Evolutionary conservation across 2,888 invertebrate genomes (phyloP).

Genomic region (Drosophila austrosaltans): DNA sequence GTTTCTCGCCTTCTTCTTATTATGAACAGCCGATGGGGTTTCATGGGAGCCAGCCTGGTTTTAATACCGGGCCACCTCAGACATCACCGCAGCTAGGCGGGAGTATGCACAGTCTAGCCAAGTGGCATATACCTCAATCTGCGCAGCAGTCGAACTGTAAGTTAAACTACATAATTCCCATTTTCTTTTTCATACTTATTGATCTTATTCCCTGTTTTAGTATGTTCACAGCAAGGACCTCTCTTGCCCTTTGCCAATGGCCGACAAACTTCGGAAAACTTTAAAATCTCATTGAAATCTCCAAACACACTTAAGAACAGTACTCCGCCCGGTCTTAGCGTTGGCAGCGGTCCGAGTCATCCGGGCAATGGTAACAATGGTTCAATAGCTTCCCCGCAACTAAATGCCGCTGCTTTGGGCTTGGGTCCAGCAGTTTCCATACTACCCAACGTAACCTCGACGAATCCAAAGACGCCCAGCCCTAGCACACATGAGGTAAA

Average conservation of each 20-base stretch:
- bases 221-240: slow-evolving; percentile 82
- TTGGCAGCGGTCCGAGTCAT: slow-evolving; percentile 55
- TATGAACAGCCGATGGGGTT: slow-evolving; percentile 81
- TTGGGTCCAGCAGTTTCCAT: slow-evolving; percentile 80
- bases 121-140: slow-evolving; percentile 89
- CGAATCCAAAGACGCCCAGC: slow-evolving; percentile 93
- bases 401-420: slow-evolving; percentile 77
- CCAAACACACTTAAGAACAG: slow-evolving; percentile 83
- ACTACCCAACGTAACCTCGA: slow-evolving; percentile 86
- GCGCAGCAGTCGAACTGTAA: slow-evolving; percentile 84
- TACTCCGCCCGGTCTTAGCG: slow-evolving; percentile 75
- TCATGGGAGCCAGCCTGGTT: slow-evolving; percentile 84
- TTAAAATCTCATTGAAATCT: slow-evolving; percentile 84
- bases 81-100: slow-evolving; percentile 81
- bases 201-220: slow-evolving; percentile 42
- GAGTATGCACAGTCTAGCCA: slow-evolving; percentile 84
- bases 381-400: slow-evolving; percentile 55
- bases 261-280: slow-evolving; percentile 83
- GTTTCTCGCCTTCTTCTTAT: background rate
- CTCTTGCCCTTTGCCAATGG: slow-evolving; percentile 83
- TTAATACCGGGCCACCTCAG: slow-evolving; percentile 84
- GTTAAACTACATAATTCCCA: slow-evolving; percentile 23
- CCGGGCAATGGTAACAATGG: slow-evolving; percentile 53
- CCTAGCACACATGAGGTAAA: slow-evolving; percentile 87
- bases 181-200: background rate